phyloP scores from a whole-genome alignment of 92 coral and sea anemone species.

The Virgularia gustaviana region DNA sequence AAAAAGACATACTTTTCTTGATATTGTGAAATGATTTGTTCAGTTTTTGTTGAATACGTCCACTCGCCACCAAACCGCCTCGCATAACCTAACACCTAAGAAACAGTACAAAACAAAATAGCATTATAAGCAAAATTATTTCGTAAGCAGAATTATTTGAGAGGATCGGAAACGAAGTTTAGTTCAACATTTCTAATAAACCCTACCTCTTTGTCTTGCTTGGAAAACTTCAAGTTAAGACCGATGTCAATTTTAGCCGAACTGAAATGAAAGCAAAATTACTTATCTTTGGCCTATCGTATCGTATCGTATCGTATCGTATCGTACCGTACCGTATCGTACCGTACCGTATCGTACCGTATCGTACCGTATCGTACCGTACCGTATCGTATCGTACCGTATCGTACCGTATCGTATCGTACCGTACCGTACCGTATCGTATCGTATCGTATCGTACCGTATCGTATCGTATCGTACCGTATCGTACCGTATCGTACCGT shows the following conservation, averaged over 20 bases:
- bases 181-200: not conserved
- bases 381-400: too few relatives aligned
- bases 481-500: too few relatives aligned
- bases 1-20: slow-evolving; percentile 54
- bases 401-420: too few relatives aligned
- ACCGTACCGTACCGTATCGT: too few relatives aligned
- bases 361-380: not conserved
- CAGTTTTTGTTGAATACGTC: slow-evolving; percentile 80
- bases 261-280: slow-evolving; percentile 1
- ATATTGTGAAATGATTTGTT: slow-evolving; percentile 62
- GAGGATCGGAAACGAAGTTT: not conserved
- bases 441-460: too few relatives aligned
- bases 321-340: too few relatives aligned
- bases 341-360: too few relatives aligned
- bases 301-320: too few relatives aligned
- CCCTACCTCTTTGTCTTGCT: slow-evolving; percentile 96
- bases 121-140: not conserved
- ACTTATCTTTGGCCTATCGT: not conserved
- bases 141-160: not conserved
- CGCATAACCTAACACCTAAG: slow-evolving; percentile 83
- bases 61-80: slow-evolving; percentile 66
- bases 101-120: not conserved
- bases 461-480: too few relatives aligned
- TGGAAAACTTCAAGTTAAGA: slow-evolving; percentile 76
- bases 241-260: slow-evolving; percentile 77